phyloP scores from a whole-genome alignment of 2,888 invertebrate genomes.

The Dusona sp. region DNA sequence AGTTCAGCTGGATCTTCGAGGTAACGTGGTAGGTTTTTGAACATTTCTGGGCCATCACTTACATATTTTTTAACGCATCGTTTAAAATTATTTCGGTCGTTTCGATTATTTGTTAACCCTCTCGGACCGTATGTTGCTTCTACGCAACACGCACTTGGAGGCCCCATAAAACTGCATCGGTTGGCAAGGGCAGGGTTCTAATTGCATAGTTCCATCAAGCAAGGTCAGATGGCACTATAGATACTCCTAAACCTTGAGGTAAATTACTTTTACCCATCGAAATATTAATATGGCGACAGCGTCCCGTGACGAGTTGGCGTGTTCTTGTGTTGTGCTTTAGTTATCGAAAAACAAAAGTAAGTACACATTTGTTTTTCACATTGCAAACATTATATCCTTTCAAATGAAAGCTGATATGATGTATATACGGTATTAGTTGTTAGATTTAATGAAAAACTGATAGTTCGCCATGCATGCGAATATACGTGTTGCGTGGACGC shows the following conservation, averaged over 20 bases:
- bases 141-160: slow-evolving; percentile 18
- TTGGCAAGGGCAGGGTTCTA: not conserved
- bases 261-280: slow-evolving; percentile 9
- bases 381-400: slow-evolving; percentile 8
- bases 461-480: not conserved
- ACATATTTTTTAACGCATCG: too few species aligned
- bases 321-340: not conserved
- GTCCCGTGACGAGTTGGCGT: slow-evolving; percentile 3
- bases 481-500: slow-evolving; percentile 3
- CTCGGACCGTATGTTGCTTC: slow-evolving; percentile 26
- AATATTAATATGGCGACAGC: slow-evolving; percentile 13
- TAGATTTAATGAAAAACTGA: not conserved
- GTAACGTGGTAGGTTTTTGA: too few species aligned
- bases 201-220: slow-evolving; percentile 9
- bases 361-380: slow-evolving; percentile 26
- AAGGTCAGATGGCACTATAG: slow-evolving; percentile 7
- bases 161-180: slow-evolving; percentile 11
- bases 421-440: not conserved
- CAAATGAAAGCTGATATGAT: not conserved
- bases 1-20: too few species aligned
- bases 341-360: slow-evolving; percentile 2
- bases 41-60: too few species aligned
- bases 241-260: not conserved
- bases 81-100: too few species aligned
- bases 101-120: too few species aligned